Evolutionary conservation across 2,888 invertebrate species (phyloP).

Genomic region (Drosophila diplacantha): DNA sequence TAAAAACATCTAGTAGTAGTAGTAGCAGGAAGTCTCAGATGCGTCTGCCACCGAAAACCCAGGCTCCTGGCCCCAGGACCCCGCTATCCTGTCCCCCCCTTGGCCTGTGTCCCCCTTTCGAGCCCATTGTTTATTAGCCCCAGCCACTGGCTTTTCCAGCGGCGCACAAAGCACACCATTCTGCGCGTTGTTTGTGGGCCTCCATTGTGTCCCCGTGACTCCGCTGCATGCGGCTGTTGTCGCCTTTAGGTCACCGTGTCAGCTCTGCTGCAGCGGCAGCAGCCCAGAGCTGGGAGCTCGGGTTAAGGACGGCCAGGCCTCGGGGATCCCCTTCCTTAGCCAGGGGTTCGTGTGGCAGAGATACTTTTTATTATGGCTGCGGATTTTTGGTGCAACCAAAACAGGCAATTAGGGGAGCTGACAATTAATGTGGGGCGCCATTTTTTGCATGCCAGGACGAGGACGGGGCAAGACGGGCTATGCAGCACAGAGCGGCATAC

Average conservation of each 20-base stretch:
- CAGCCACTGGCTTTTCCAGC: slow-evolving; percentile 28
- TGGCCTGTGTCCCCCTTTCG: slow-evolving; percentile 1
- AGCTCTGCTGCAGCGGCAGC: slow-evolving; percentile 36
- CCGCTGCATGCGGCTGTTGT: slow-evolving; percentile 45
- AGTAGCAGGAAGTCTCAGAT: slow-evolving; percentile 35
- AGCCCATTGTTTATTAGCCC: slow-evolving; percentile 40
- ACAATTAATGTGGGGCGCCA: slow-evolving; percentile 39
- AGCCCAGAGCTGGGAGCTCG: slow-evolving; percentile 10
- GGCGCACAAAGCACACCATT: slow-evolving; percentile 34
- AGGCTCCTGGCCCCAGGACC: neutral
- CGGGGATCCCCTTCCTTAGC: slow-evolving; percentile 14
- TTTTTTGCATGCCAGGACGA: slow-evolving; percentile 1
- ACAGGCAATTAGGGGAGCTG: slow-evolving; percentile 43
- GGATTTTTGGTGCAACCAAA: slow-evolving; percentile 45
- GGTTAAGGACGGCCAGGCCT: slow-evolving; percentile 5
- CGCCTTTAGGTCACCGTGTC: slow-evolving; percentile 58
- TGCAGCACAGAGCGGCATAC: neutral
- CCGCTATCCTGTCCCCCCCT: neutral
- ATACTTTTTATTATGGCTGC: slow-evolving; percentile 37
- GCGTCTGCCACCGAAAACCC: slow-evolving; percentile 15
- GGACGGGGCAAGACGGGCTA: neutral
- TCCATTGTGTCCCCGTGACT: slow-evolving; percentile 21
- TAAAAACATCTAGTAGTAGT: slow-evolving; percentile 33
- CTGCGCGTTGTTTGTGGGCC: slow-evolving; percentile 35
- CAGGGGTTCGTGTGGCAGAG: slow-evolving; percentile 13